Percentiles rank a stretch among this genome's conserved stretches.
Evolutionary conservation across 2,113 vertebrate genomes (phyloP).

Genomic region (Chauna torquata): DNA sequence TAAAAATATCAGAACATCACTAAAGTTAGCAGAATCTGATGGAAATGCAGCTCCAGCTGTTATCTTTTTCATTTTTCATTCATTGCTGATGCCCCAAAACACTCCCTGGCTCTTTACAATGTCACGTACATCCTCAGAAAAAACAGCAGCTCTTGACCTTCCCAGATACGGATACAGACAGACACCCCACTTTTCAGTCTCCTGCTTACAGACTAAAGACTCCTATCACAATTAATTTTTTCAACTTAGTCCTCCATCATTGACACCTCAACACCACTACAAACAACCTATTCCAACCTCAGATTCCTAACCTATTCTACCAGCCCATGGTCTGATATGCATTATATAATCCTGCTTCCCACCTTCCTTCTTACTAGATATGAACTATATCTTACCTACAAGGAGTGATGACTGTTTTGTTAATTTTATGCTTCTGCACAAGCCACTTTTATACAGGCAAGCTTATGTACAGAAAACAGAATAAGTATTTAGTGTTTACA

Average conservation of each 20-base stretch:
- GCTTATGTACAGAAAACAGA: neutral
- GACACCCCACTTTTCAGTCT: neutral
- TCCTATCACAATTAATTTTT: neutral
- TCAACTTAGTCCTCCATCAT: neutral
- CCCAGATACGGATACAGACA: neutral
- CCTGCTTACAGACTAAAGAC: neutral
- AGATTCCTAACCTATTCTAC: neutral
- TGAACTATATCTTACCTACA: neutral
- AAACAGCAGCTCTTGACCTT: neutral
- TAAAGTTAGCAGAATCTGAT: neutral
- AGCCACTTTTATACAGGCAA: neutral
- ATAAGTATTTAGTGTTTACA: neutral
- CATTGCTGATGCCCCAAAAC: neutral
- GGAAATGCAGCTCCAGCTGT: neutral
- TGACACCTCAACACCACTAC: neutral
- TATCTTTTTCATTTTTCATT: neutral
- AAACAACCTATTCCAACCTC: neutral
- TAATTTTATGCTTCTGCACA: neutral
- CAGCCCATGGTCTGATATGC: neutral
- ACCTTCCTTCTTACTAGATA: neutral
- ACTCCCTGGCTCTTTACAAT: neutral
- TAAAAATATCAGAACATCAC: neutral
- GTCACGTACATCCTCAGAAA: neutral
- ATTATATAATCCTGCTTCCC: neutral
- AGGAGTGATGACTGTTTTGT: neutral